Base-by-base conservation (phyloP, 35 echinoderm and acorn worm genomes). In the Eucidaris tribuloides region DNA sequence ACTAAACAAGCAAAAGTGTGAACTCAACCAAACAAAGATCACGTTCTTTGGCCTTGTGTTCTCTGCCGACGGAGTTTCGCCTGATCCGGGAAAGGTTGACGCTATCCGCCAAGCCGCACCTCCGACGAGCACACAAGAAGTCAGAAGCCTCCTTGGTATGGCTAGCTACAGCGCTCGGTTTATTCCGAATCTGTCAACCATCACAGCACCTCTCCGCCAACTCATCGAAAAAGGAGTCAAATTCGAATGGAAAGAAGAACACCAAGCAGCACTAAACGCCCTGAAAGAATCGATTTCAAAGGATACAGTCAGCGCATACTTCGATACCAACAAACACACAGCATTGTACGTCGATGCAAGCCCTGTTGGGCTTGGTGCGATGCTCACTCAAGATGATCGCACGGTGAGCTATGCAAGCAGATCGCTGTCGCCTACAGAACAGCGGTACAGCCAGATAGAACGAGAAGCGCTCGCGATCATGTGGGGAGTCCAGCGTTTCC, bases 71-170 rank as follows among this genome's bases (percentile, higher is more conserved):
- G 87, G 92, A 5, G 68, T 86, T 30, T 85, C 82, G 7, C 93
- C 93, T 33, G 93, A 96, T 24, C 88, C 87, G 3, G 46, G 78
- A 18, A 96, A 87, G 33, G 83, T 87, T 31, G 78, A 86, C 33
- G 82, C 82, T 37, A 77, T 86, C 33, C 23, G 90, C 33, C 18
- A 83, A 41, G 72, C 68, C 1, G 46, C 61, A 39, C 27, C 40
- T 25, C 85, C 91, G 78, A 48, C 44, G 44, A 93, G 24, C 62
- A 37, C 50, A 29, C 61, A 74, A 25, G 88, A 90, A 84, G 72
- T 89, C 31, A 84, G 58, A 58, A 94, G 92, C 63, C 79, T 94
- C 48, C 86, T 94, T 84, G 91, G 79, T 42, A 89, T 94, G 80
- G 91, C 71, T 7, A 88, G 77, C 33, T 91, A 80, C 38, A 79